These are phyloP conservation scores for Mycetomoellerius zeteki DNA, from an alignment of 1,140 invertebrate genomes.

Conservation along the genomic window DNA sequence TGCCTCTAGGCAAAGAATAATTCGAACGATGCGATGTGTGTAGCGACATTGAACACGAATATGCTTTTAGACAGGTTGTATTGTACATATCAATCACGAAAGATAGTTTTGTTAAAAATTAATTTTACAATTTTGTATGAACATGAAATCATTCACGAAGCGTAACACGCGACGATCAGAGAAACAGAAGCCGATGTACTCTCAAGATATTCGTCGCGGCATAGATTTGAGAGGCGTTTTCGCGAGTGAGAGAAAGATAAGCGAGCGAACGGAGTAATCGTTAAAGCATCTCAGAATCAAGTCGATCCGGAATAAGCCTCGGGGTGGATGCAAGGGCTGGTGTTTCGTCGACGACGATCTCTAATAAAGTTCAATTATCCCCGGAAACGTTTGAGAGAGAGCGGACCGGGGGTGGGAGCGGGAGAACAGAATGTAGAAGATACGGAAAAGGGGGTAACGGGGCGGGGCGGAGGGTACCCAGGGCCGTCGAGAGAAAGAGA, in stretches of 20 bases:
- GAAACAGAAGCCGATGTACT: not conserved
- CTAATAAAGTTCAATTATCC: constrained; percentile 82
- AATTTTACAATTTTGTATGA: not conserved
- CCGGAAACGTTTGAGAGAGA: constrained; percentile 72
- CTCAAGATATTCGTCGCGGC: constrained; percentile 15
- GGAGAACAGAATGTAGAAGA: constrained; percentile 52
- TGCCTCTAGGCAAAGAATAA: not conserved
- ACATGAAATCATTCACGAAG: not conserved
- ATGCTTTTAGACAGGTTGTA: not conserved
- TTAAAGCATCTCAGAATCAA: constrained; percentile 64
- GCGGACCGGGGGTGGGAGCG: not conserved
- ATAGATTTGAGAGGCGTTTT: constrained; percentile 52
- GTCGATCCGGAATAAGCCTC: constrained; percentile 64
- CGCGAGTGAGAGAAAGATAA: constrained; percentile 44
- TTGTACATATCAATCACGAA: not conserved
- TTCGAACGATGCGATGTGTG: not conserved
- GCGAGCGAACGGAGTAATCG: constrained; percentile 47
- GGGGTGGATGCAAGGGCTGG: constrained; percentile 57
- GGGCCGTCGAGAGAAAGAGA: constrained; percentile 73
- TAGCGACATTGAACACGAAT: not conserved
- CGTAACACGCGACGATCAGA: not conserved
- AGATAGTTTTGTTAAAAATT: not conserved
- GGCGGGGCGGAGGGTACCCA: not conserved
- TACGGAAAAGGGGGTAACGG: constrained; percentile 25
- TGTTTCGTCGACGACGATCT: constrained; percentile 72